Evolutionary conservation across 2,888 invertebrate genomes (phyloP).

Genomic region (Polyommatus icarus): DNA sequence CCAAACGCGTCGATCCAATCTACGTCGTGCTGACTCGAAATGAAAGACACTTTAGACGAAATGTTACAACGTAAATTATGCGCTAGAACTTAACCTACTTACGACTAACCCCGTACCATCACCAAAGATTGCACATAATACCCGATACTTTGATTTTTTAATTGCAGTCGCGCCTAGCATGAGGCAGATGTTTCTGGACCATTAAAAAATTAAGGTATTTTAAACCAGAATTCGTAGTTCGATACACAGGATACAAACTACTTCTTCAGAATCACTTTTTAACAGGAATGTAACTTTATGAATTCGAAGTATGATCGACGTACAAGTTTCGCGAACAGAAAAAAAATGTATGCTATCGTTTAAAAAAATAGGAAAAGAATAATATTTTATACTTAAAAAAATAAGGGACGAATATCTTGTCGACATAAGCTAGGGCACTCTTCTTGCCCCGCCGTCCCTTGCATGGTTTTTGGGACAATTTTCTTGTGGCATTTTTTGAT

Average conservation of each 20-base stretch:
- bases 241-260: constrained; percentile 37
- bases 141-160: constrained; percentile 86
- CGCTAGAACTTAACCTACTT: constrained; percentile 59
- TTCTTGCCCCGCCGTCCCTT: background rate
- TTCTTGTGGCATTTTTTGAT: background rate
- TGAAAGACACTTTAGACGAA: constrained; percentile 57
- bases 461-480: background rate
- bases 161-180: constrained; percentile 73
- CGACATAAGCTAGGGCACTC: background rate
- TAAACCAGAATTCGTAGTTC: constrained; percentile 51
- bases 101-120: constrained; percentile 81
- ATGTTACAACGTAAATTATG: constrained; percentile 41
- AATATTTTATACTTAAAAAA: background rate
- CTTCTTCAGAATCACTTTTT: background rate
- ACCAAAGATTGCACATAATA: constrained; percentile 92
- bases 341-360: background rate
- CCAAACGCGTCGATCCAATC: constrained; percentile 48
- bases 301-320: background rate
- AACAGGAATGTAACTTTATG: constrained; percentile 6
- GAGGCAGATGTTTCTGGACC: constrained; percentile 67
- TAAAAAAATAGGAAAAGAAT: background rate
- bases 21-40: constrained; percentile 68
- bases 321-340: background rate
- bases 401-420: background rate
- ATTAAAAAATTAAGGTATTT: constrained; percentile 78